Evolutionary conservation across 2,888 invertebrate species (phyloP).

Genomic region (Philereme vetulata): DNA sequence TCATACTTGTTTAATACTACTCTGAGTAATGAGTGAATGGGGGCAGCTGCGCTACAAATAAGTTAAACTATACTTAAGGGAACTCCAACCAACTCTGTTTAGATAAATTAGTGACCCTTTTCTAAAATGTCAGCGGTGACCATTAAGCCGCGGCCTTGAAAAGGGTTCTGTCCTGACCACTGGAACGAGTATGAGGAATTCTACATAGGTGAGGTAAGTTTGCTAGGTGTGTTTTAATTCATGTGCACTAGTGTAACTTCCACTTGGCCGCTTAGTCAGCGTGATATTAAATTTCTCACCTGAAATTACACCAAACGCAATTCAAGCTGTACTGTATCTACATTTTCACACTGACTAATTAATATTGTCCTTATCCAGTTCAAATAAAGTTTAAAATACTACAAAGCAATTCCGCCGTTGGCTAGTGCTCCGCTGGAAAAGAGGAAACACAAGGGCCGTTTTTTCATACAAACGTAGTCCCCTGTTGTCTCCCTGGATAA

Average conservation of each 20-base stretch:
- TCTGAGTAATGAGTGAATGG: constrained; percentile 39
- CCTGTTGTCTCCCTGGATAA: too few relatives aligned
- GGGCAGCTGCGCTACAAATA: constrained; percentile 66
- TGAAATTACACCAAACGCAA: not conserved
- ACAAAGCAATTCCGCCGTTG: too few relatives aligned
- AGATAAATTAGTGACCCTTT: constrained; percentile 81
- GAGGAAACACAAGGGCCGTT: too few relatives aligned
- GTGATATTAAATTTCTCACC: constrained; percentile 6
- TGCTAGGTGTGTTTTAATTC: not conserved
- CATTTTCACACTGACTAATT: too few relatives aligned
- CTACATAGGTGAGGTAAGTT: constrained; percentile 49
- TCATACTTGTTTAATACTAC: constrained; percentile 20
- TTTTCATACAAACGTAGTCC: too few relatives aligned
- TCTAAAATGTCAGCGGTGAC: constrained; percentile 74
- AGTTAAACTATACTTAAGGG: constrained; percentile 80
- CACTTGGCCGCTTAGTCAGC: too few relatives aligned
- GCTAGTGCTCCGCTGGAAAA: too few relatives aligned
- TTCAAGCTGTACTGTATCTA: too few relatives aligned
- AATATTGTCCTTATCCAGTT: too few relatives aligned
- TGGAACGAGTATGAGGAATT: constrained; percentile 50
- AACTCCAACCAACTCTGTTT: constrained; percentile 67
- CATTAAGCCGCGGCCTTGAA: constrained; percentile 70
- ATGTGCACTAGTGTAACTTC: too few relatives aligned
- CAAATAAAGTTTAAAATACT: too few relatives aligned
- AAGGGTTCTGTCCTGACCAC: constrained; percentile 62